Evolutionary conservation across 2,797 vertebrate species (phyloP), one percentile per base, ranked within the genome.

Genomic region (Micrastur ruficollis): DNA sequence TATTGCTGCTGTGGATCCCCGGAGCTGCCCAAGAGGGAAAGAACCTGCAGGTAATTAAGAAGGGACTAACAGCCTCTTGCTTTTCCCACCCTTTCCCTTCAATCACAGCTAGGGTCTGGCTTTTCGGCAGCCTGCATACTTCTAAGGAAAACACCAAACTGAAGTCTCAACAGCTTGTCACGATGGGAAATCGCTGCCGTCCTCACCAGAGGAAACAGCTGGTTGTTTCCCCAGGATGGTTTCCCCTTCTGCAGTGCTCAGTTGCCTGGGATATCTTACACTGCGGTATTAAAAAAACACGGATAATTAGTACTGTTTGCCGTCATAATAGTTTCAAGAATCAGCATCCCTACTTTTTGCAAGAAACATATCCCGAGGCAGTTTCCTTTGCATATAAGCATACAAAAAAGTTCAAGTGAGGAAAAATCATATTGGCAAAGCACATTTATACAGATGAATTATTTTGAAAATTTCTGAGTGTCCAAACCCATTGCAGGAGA

Each of bases 381-480:
- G 67, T 29, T 46, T 68, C 84, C 75, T 94, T 92, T 62, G 70
- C 83, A 6, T 52, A 81, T 25, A 46, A 88, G 70, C 0, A 0
- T 26, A 70, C 47, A 32, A 86, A 89, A 61, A 86, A 83, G 76
- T 86, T 84, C 49, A 72, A 96, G 84, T 42, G 86, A 81, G 84
- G 75, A 93, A 92, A 92, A 89, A 50, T 9, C 11, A 7, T 44
- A 58, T 50, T 90, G 75, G 59, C 27, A 47, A 94, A 93, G 70
- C 27, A 34, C 72, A 53, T 76, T 91, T 68, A 40, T 40, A 70
- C 11, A 93, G 94, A 55, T 17, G 73, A 86, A 67, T 90, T 76
- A 46, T 82, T 95, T 58, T 55, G 86, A 86, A 95, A 91, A 86
- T 68, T 92, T 81, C 63, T 82, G 71, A 95, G 81, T 82, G 93